Percentiles rank a stretch among this genome's conserved stretches.
Conservation (phyloP, 2,113 vertebrate species). For the Poeciliopsis prolifica region DNA sequence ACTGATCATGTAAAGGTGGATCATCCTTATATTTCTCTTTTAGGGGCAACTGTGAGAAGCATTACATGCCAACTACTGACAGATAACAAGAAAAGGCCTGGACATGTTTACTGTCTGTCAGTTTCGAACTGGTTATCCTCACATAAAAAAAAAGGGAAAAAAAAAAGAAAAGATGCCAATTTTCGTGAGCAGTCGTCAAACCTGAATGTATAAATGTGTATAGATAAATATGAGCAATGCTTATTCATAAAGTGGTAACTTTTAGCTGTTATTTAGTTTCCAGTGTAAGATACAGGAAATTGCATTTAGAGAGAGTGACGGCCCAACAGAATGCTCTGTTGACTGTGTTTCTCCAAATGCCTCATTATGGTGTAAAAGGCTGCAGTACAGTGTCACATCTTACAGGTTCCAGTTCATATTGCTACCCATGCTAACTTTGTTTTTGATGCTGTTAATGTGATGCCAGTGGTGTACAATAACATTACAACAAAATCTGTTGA, state of each 20-base stretch:
- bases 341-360: slow-evolving; percentile 54
- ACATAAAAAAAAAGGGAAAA: background rate
- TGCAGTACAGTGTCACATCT: slow-evolving; percentile 47
- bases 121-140: slow-evolving; percentile 40
- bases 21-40: slow-evolving; percentile 45
- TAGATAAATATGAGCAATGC: slow-evolving; percentile 78
- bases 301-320: slow-evolving; percentile 59
- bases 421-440: slow-evolving; percentile 60
- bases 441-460: slow-evolving; percentile 67
- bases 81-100: slow-evolving; percentile 42
- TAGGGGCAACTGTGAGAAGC: slow-evolving; percentile 46
- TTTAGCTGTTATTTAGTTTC: slow-evolving; percentile 78
- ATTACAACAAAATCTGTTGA: slow-evolving; percentile 56
- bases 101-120: slow-evolving; percentile 58
- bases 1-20: slow-evolving; percentile 34
- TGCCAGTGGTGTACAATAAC: slow-evolving; percentile 72
- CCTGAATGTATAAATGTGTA: slow-evolving; percentile 82
- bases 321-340: slow-evolving; percentile 56
- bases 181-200: slow-evolving; percentile 65
- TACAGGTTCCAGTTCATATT: slow-evolving; percentile 48
- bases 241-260: slow-evolving; percentile 80
- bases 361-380: slow-evolving; percentile 60
- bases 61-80: slow-evolving; percentile 54
- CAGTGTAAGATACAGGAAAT: slow-evolving; percentile 72
- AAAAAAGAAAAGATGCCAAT: slow-evolving; percentile 62